phyloP scores from a whole-genome alignment of 2,113 vertebrate genomes.

The Procavia capensis region DNA sequence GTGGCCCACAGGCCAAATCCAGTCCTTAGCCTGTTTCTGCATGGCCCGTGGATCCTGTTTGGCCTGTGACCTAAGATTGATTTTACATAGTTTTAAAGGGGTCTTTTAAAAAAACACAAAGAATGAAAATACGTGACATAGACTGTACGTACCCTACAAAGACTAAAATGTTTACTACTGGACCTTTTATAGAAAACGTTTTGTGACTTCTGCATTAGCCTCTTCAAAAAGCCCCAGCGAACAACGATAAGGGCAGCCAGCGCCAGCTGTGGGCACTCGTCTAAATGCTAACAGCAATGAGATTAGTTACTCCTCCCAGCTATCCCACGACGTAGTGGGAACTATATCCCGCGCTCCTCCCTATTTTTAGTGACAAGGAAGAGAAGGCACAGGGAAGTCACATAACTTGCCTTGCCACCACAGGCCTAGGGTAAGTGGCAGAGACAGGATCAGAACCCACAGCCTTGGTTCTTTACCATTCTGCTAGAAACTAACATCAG shows the following conservation, averaged over 20 bases:
- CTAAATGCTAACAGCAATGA: neutral
- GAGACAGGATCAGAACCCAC: neutral
- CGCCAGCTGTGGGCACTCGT: neutral
- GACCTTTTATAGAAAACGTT: constrained; percentile 8
- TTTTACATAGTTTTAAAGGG: neutral
- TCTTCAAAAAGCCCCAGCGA: constrained; percentile 16
- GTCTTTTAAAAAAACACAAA: neutral
- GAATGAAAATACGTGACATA: neutral
- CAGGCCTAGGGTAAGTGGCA: neutral
- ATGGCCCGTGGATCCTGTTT: neutral
- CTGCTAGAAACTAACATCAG: neutral
- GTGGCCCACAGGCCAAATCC: neutral
- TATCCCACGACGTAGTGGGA: neutral
- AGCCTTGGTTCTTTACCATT: neutral
- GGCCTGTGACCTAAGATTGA: neutral
- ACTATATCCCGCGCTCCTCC: too few species aligned
- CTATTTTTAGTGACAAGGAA: neutral
- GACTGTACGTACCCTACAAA: neutral
- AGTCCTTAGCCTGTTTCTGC: neutral
- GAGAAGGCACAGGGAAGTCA: neutral
- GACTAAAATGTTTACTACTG: neutral
- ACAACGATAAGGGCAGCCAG: neutral
- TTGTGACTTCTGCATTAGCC: neutral
- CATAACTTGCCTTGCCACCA: neutral
- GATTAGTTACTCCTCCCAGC: neutral